These are phyloP conservation scores for Pygoscelis adeliae DNA, from an alignment of 2,113 vertebrate genomes.

Conservation along the genomic window DNA sequence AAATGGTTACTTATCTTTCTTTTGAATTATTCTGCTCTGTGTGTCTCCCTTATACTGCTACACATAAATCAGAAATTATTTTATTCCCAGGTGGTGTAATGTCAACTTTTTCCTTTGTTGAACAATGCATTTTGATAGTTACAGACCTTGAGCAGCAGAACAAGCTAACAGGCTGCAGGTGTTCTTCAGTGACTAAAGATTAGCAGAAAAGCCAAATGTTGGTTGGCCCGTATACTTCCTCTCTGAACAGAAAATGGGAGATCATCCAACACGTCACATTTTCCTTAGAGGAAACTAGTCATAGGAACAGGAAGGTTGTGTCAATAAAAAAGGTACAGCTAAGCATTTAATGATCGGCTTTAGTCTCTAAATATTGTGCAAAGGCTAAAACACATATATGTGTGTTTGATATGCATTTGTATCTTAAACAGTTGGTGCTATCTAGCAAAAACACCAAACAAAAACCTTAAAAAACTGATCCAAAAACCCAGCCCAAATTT, in stretches of 20 bases:
- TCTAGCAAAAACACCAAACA: not conserved
- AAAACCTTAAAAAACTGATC: not conserved
- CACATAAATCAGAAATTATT: not conserved
- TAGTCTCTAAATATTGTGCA: constrained; percentile 44
- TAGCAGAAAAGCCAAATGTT: constrained; percentile 44
- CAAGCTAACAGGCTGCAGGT: constrained; percentile 60
- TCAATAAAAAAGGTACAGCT: constrained; percentile 61
- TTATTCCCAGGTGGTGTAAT: not conserved
- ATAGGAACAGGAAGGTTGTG: constrained; percentile 76
- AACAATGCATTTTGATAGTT: constrained; percentile 58
- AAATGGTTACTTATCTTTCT: not conserved
- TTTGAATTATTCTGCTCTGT: not conserved
- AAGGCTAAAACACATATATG: not conserved
- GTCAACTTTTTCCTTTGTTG: not conserved
- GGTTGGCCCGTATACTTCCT: constrained; percentile 66
- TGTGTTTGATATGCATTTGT: not conserved
- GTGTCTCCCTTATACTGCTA: not conserved
- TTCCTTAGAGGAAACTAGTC: constrained; percentile 78
- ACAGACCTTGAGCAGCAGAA: constrained; percentile 2
- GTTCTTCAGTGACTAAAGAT: constrained; percentile 48
- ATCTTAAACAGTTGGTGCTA: constrained; percentile 12
- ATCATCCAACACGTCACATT: constrained; percentile 73
- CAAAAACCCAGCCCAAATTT: not conserved
- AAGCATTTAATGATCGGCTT: constrained; percentile 63
- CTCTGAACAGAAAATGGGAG: constrained; percentile 75